A percentile compares a stretch with the other conserved stretches of the same genome.
phyloP scores from a whole-genome alignment of 2,797 vertebrate genomes.

The Botia kubotai region DNA sequence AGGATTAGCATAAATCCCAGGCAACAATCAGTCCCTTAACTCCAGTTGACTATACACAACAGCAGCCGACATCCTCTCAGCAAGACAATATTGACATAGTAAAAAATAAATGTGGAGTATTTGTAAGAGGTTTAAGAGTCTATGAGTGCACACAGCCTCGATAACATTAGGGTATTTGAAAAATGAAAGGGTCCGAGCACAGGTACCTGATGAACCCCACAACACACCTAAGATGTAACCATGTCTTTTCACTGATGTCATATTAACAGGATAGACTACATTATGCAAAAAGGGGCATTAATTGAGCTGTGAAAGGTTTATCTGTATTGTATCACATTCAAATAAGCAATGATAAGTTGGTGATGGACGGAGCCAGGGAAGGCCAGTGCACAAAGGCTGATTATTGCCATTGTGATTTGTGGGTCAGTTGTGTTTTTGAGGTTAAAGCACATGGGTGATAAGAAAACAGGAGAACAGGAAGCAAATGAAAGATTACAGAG shows the following conservation, averaged over 20 bases:
- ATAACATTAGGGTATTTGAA: constrained; percentile 44
- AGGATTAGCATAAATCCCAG: constrained; percentile 51
- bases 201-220: constrained; percentile 52
- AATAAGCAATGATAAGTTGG: constrained; percentile 66
- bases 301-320: constrained; percentile 64
- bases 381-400: constrained; percentile 64
- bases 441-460: constrained; percentile 60
- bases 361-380: constrained; percentile 56
- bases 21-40: constrained; percentile 53
- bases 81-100: constrained; percentile 30
- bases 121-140: constrained; percentile 38
- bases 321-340: constrained; percentile 69
- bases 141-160: constrained; percentile 11
- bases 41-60: constrained; percentile 61
- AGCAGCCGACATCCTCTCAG: not conserved
- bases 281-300: constrained; percentile 71
- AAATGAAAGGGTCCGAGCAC: constrained; percentile 18
- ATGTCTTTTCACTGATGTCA: constrained; percentile 57
- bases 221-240: constrained; percentile 48
- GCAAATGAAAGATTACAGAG: constrained; percentile 60
- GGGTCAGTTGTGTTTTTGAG: constrained; percentile 53
- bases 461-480: constrained; percentile 65
- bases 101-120: constrained; percentile 1
- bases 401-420: constrained; percentile 58
- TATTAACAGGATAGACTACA: constrained; percentile 65